These are phyloP conservation scores for Pristionchus maxplancki DNA, from an alignment of 2,888 invertebrate species.

Conservation along the genomic window DNA sequence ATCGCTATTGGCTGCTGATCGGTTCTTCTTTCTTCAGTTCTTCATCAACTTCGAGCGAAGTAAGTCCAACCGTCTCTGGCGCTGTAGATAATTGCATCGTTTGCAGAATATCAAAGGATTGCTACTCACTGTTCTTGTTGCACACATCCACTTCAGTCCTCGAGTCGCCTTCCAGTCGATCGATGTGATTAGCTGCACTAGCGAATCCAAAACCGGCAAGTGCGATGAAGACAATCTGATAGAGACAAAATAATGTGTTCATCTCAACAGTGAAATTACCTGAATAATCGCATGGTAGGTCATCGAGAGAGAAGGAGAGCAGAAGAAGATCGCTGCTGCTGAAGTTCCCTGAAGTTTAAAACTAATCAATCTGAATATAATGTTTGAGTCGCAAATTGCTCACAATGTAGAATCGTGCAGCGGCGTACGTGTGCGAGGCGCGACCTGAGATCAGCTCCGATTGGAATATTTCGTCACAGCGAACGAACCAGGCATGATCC, in stretches of 20 bases:
- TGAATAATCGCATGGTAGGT: background rate
- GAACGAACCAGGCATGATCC: background rate
- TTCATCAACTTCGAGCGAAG: background rate
- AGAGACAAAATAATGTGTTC: background rate
- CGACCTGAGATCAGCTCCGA: background rate
- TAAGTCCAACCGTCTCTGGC: background rate
- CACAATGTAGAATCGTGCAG: constrained; percentile 7
- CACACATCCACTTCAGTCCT: background rate
- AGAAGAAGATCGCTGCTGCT: background rate
- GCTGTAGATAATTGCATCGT: background rate
- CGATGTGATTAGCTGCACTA: background rate
- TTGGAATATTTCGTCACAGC: too few relatives aligned
- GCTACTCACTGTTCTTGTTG: background rate
- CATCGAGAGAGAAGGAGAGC: background rate
- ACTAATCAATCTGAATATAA: too few relatives aligned
- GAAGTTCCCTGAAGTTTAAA: background rate
- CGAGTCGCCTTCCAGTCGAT: background rate
- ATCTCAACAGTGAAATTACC: background rate
- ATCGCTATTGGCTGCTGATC: too few relatives aligned
- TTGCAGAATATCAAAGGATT: background rate
- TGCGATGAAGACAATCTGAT: background rate
- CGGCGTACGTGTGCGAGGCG: background rate
- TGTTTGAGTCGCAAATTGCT: background rate
- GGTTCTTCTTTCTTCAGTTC: background rate
- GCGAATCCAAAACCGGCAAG: background rate